phyloP scores from a whole-genome alignment of 2,113 vertebrate species.

The Myotis yumanensis region DNA sequence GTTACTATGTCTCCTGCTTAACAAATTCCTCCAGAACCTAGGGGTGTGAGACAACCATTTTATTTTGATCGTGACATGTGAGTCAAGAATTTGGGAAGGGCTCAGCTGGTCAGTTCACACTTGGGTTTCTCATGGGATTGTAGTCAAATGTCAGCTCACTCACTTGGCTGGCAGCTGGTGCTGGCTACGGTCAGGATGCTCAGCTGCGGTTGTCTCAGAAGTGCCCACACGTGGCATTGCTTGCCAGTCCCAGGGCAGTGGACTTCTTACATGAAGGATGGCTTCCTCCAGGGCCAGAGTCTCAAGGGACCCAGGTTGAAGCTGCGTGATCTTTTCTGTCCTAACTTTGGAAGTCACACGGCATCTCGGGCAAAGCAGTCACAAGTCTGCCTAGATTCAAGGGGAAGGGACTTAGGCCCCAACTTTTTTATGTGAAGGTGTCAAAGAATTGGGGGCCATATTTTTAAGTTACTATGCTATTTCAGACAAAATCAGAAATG shows the following conservation, averaged over 20 bases:
- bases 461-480: neutral
- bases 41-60: neutral
- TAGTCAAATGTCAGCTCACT: neutral
- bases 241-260: neutral
- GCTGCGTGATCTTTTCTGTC: neutral
- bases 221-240: neutral
- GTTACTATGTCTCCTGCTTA: neutral
- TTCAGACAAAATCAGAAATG: neutral
- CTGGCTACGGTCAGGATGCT: neutral
- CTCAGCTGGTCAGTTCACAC: slow-evolving; percentile 34
- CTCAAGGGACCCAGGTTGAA: neutral
- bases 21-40: neutral
- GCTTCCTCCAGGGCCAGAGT: neutral
- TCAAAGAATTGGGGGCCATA: neutral
- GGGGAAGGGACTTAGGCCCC: neutral
- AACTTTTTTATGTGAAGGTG: neutral
- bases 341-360: neutral
- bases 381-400: neutral
- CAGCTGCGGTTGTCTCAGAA: neutral
- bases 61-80: slow-evolving; percentile 40
- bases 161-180: neutral
- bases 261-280: neutral
- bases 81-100: slow-evolving; percentile 56
- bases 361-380: neutral
- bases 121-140: neutral